Base-by-base conservation (phyloP, 2,888 invertebrate genomes). In the Papilio elwesi region DNA sequence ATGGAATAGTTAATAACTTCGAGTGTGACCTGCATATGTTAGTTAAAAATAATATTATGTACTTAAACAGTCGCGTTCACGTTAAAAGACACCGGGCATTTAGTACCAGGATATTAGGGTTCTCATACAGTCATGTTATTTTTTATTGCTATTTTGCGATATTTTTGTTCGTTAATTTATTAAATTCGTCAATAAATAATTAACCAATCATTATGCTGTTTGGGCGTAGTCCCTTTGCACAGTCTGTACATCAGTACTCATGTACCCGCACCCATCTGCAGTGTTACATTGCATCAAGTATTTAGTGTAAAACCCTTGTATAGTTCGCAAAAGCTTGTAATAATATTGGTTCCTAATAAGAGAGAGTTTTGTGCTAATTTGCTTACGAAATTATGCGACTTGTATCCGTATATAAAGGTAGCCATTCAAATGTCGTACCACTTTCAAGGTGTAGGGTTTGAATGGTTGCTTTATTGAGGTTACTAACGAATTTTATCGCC, bases 401-500 rank as follows among this genome's bases (percentile, higher is more conserved):
- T 70, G 53, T 70, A 70, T 64, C 47, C 52, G 26, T 68, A 43
- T 43, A 5, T 43, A 16, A 48, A 57, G n/a, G 55, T 57, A 48
- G 43, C n/a, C 68, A 68, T 68, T 57, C 36, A 68, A 43, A 43
- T 43, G 4, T 43, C 43, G 6, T 43, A 9, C 7, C 10, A 9
- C n/a, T 11, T 43, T 47, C 9, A 47, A n/a, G 43, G 13, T 47
- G 7, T 57, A n/a, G 4, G 43, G 5, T n/a, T 15, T 48, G 55
- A 70, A 55, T 48, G 57, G 57, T 9, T 71, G 64, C n/a, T 53
- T 57, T 49, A 36, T 64, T 13, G 12, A 65, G 51, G 10, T 70
- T 65, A 71, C 70, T 71, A 71, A 65, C 65, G 11, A 38, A 8
- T 13, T 66, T 55, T 55, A 38, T 63, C 47, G 26, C 52, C 47